Evolutionary conservation across 2,113 vertebrate species (phyloP), one percentile per base, ranked within the genome.

Genomic region (Antechinus stuartii): DNA sequence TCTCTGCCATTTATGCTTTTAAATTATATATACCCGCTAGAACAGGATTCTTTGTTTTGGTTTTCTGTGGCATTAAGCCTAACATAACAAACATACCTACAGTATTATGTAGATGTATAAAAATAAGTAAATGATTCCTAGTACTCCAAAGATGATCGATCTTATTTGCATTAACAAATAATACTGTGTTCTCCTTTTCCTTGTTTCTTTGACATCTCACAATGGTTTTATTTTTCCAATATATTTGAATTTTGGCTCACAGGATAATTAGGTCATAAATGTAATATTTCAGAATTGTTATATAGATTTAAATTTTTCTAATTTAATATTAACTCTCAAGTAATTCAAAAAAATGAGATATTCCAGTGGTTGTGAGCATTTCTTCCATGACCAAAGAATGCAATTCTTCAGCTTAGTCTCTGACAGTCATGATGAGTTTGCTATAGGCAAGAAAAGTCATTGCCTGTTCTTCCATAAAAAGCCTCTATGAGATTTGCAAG

Each of bases 141-240:
- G 46, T 52, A 47, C 50, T 95, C 53, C 53, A 90, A 68, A 94
- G 90, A 89, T 91, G 68, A n/a, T 97, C 61, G 68, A n/a, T 97
- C 61, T 55, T 95, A 26, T 53, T 96, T 90, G 27, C 10, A 52
- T 76, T 91, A 92, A 19, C 96, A 94, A n/a, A 24, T 91, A 56
- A 1, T 8, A 16, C 10, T 93, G 57, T 95, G 16, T 76, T 94
- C 54, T 11, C 47, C 95, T 92, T 97, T 95, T 8, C 46, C 27
- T 2, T 0, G 52, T 93, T 42, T 4, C 24, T 91, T 89, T 52
- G 76, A 47, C 53, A 42, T 94, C 84, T 93, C 47, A 91, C 0
- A 8, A 2, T 90, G 23, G 90, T 61, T 46, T n/a, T 47, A 25
- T 50, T 92, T 95, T 93, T 91, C 94, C 54, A 84, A 30, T 90